Percentiles rank a stretch among this genome's conserved stretches.
These are phyloP conservation scores for Caenorhabditis wallacei DNA, from an alignment of 2,888 invertebrate genomes.

Conservation along the genomic window DNA sequence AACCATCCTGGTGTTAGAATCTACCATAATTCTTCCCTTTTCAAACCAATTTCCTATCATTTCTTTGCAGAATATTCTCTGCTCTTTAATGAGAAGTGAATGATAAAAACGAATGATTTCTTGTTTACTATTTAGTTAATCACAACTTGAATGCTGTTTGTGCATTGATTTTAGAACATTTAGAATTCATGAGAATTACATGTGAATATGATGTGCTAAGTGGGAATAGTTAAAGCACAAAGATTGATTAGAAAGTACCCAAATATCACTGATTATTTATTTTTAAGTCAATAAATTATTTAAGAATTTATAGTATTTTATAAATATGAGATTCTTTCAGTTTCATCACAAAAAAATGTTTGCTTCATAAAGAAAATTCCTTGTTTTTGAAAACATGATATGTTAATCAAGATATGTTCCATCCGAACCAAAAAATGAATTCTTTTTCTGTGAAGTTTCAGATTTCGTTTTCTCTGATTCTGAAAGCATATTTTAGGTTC, in stretches of 20 bases:
- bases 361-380: too few relatives aligned
- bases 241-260: not conserved
- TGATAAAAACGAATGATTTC: slow-evolving; percentile 25
- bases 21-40: too few relatives aligned
- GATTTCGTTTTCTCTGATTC: too few relatives aligned
- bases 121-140: slow-evolving; percentile 26
- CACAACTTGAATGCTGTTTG: slow-evolving; percentile 17
- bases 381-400: too few relatives aligned
- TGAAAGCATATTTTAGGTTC: too few relatives aligned
- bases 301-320: too few relatives aligned
- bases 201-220: not conserved
- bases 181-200: slow-evolving; percentile 19
- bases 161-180: not conserved
- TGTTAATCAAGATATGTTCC: too few relatives aligned
- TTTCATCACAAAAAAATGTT: too few relatives aligned
- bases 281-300: slow-evolving; percentile 9
- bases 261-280: not conserved
- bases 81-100: slow-evolving; percentile 2
- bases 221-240: not conserved
- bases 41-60: too few relatives aligned
- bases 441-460: not conserved
- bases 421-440: too few relatives aligned
- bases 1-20: too few relatives aligned
- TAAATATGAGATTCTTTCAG: too few relatives aligned
- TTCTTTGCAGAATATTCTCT: slow-evolving; percentile 26